phyloP scores from a whole-genome alignment of 2,797 vertebrate species.

The Lepilemur septentrionalis region DNA sequence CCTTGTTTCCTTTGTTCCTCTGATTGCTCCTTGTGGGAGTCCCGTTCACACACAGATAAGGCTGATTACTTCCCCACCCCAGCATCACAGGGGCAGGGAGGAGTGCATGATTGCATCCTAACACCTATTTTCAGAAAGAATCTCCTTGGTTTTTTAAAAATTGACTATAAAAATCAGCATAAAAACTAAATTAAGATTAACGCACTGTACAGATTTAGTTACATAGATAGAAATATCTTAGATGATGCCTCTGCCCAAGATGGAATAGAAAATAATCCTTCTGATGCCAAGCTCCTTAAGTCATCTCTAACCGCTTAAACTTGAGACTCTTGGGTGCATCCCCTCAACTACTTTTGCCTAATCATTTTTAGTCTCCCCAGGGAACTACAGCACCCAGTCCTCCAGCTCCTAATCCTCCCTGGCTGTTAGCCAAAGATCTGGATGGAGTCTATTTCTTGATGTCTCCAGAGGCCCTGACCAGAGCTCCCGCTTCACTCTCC shows the following conservation, averaged over 20 bases:
- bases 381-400: not conserved
- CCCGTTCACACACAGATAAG: not conserved
- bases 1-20: not conserved
- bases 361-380: not conserved
- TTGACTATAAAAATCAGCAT: not conserved
- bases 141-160: not conserved
- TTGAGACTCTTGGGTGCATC: not conserved
- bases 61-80: not conserved
- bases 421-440: not conserved
- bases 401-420: not conserved
- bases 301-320: not conserved
- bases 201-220: not conserved
- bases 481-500: not conserved
- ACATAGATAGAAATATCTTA: not conserved
- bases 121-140: not conserved
- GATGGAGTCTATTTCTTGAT: accelerated
- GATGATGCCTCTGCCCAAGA: not conserved
- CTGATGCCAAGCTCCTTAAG: not conserved
- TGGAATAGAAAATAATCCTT: not conserved
- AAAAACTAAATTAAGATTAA: not conserved
- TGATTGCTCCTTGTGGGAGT: not conserved
- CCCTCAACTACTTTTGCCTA: not conserved
- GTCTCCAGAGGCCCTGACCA: accelerated
- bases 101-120: not conserved
- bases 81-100: not conserved